Evolutionary conservation across 2,888 invertebrate species (phyloP).

Genomic region (Rhingia campestris): DNA sequence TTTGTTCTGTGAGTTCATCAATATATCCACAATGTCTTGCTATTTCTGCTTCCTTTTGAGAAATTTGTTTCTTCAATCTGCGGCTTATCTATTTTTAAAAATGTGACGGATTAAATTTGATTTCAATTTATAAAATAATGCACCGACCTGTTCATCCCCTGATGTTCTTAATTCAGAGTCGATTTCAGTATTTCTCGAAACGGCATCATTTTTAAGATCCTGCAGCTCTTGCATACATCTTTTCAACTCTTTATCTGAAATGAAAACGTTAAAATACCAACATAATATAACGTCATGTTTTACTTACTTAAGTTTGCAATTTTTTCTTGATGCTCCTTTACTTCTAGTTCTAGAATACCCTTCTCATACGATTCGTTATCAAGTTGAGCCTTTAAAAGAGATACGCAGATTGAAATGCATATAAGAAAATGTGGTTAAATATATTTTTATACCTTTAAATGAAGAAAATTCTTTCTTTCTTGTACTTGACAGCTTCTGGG

Average conservation of each 20-base stretch:
- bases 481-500: conserved; percentile 80
- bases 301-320: conserved; percentile 77
- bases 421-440: not conserved
- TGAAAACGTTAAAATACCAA: conserved; percentile 2
- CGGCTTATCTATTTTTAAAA: conserved; percentile 77
- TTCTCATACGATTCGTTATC: conserved; percentile 81
- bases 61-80: conserved; percentile 78
- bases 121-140: not conserved
- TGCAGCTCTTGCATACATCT: conserved; percentile 76
- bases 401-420: not conserved
- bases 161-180: conserved; percentile 67
- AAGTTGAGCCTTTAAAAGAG: conserved; percentile 77
- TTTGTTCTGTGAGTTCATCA: conserved; percentile 76
- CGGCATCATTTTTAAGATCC: conserved; percentile 76
- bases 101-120: not conserved
- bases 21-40: conserved; percentile 76
- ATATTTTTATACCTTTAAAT: conserved; percentile 76
- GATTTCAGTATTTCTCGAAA: conserved; percentile 74
- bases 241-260: conserved; percentile 76
- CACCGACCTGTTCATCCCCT: conserved; percentile 75
- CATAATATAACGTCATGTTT: not conserved
- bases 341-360: conserved; percentile 78
- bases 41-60: conserved; percentile 78
- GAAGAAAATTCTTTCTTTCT: conserved; percentile 79
- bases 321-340: conserved; percentile 78